Evolutionary conservation across 2,888 invertebrate species (phyloP), one percentile per base, ranked within the genome.

Genomic region (Tetranychus truncatus): DNA sequence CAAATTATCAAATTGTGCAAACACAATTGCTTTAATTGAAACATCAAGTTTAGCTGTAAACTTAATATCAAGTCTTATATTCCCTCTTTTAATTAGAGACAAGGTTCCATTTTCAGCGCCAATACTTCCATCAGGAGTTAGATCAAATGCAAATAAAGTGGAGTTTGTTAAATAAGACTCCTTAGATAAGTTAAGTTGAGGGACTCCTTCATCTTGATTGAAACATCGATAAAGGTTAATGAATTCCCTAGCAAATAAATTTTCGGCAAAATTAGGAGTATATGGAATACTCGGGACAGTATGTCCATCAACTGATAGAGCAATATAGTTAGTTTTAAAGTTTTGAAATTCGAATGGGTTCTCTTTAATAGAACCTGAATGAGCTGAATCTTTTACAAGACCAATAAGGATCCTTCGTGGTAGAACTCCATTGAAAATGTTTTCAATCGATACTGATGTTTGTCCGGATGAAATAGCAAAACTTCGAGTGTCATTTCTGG

Each of bases 1-100:
- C n/a, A 69, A n/a, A 69, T 69, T 69, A n/a, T 69, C 69, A n/a
- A 21, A 69, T 11, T 69, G 69, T 21, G 15, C 69, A 69, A 21
- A 69, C 21, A 24, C 24, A 21, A 69, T 9, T n/a, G n/a, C 24
- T 24, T 21, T 24, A 69, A 69, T 11, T 69, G 69, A 20, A 18
- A 7, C 2, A 6, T 9, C 20, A 18, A 24, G n/a, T n/a, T 20
- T 3, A 4, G 9, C 24, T 5, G 20, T n/a, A 6, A 69, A 69
- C 6, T 69, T 69, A 6, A 69, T 24, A 11, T 24, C 24, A 9
- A 69, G 9, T 21, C 69, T 20, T 21, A 24, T 24, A 69, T 20
- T 24, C 1, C 24, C 69, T 69, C 69, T 20, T n/a, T 69, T 69
- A 7, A 69, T 69, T 21, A 69, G 69, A 5, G 69, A 69, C n/a